These are phyloP conservation scores for Bombus picipes DNA, from an alignment of 1,140 invertebrate species.

Conservation along the genomic window DNA sequence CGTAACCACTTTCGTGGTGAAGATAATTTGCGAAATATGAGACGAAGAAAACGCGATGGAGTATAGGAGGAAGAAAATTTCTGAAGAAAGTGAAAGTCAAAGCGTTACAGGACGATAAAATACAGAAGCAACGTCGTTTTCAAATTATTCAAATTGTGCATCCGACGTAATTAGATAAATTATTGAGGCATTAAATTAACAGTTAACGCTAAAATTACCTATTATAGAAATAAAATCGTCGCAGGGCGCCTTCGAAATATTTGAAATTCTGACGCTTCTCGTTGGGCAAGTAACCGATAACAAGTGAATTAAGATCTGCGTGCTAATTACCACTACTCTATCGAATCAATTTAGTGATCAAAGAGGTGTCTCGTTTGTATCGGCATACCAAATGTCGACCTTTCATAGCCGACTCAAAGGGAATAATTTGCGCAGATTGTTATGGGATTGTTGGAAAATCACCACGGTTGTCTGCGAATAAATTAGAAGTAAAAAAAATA, in stretches of 20 bases:
- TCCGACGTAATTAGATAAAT: neutral
- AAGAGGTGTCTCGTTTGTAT: conserved; percentile 9
- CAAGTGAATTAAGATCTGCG: neutral
- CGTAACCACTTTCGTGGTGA: neutral
- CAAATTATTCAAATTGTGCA: neutral
- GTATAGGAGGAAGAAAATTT: neutral
- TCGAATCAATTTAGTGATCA: conserved; percentile 31
- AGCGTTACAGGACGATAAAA: neutral
- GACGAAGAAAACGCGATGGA: neutral
- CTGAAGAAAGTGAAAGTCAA: neutral
- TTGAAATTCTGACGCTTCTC: neutral
- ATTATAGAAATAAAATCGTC: neutral
- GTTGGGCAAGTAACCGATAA: neutral
- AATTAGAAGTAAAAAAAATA: neutral
- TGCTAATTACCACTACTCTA: conserved; percentile 10
- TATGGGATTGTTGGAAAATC: neutral
- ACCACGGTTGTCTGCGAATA: neutral
- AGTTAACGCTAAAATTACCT: no score
- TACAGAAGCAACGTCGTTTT: no score
- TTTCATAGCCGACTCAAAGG: conserved; percentile 8
- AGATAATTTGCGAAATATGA: no score
- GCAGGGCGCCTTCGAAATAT: neutral
- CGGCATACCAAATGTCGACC: conserved; percentile 1
- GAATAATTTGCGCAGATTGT: conserved; percentile 6
- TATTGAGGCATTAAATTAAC: accelerated